phyloP scores from a whole-genome alignment of 2,797 vertebrate species.

The Pipistrellus pygmaeus region DNA sequence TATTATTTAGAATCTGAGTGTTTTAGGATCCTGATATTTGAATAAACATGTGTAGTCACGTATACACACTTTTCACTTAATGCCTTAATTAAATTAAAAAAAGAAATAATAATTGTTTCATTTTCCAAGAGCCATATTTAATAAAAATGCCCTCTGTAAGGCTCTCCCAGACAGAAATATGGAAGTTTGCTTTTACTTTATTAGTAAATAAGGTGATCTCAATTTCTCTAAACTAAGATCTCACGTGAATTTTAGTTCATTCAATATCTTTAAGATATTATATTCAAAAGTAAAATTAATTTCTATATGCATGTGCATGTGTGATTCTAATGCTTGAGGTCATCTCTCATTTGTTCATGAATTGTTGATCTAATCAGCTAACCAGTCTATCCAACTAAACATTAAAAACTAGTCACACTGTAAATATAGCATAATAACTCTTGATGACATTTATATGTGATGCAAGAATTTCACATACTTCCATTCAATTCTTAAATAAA shows the following conservation, averaged over 20 bases:
- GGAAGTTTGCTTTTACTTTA: neutral
- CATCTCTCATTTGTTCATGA: neutral
- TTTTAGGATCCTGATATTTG: constrained; percentile 18
- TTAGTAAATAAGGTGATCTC: neutral
- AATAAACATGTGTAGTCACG: neutral
- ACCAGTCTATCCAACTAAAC: neutral
- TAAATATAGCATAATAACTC: neutral
- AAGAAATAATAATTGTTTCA: neutral
- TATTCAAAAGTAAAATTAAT: constrained; percentile 29
- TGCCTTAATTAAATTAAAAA: neutral
- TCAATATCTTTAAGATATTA: constrained; percentile 41
- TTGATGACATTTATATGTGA: neutral
- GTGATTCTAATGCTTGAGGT: neutral
- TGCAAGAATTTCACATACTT: neutral
- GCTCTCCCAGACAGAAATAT: constrained; percentile 24
- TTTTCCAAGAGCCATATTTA: constrained; percentile 42
- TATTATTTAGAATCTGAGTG: neutral
- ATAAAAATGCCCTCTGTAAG: neutral
- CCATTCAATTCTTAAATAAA: neutral
- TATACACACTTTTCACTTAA: neutral
- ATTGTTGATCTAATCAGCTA: neutral
- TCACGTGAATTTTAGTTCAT: constrained; percentile 7
- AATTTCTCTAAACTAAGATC: neutral
- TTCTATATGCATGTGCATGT: neutral
- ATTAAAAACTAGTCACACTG: neutral